Base-by-base conservation (phyloP, 2,113 vertebrate species). In the Suncus etruscus region DNA sequence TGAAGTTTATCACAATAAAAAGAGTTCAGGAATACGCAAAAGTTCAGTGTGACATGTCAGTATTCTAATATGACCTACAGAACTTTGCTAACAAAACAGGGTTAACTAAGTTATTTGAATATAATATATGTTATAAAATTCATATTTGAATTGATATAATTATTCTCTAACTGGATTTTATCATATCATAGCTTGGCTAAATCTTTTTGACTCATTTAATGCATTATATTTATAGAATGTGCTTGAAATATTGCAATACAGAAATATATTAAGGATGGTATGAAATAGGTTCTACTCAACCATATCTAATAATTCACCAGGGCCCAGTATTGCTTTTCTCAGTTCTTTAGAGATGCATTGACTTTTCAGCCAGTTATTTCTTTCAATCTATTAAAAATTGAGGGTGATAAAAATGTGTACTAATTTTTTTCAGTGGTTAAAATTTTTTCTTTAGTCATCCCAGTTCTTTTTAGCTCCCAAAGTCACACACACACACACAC, bases 251-350 rank as follows among this genome's bases (percentile, higher is more conserved):
- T 51, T 91, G 50, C 3, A 3, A 78, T 50, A 83, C 11, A 94
- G 66, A 54, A 86, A 24, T 86, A 81, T 87, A 89, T 91, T 87
- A 78, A 95, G 32, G 63, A 65, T 24, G 91, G n/a, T 72, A 63
- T 81, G 87, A 94, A 94, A 90, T 78, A 3, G 2, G 45, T 94
- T 90, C 86, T 91, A 91, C 69, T 94, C 80, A 94, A 94, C 85
- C 83, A 50, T 95, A 87, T 85, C 73, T 95, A 94, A 95, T 93
- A 92, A 90, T 95, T 95, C 85, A 91, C 80, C 29, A 48, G 51
- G 27, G 83, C 24, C 87, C 92, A 54, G 14, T 95, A 86, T 75
- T 87, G 75, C 81, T 87, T 93, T 93, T 87, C 54, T 95, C 87
- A 86, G 7, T 91, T 94, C 83, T 95, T 94, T 87, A 85, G 81